Evolutionary conservation across 2,113 vertebrate genomes (phyloP).

Genomic region (Pluvialis apricaria): DNA sequence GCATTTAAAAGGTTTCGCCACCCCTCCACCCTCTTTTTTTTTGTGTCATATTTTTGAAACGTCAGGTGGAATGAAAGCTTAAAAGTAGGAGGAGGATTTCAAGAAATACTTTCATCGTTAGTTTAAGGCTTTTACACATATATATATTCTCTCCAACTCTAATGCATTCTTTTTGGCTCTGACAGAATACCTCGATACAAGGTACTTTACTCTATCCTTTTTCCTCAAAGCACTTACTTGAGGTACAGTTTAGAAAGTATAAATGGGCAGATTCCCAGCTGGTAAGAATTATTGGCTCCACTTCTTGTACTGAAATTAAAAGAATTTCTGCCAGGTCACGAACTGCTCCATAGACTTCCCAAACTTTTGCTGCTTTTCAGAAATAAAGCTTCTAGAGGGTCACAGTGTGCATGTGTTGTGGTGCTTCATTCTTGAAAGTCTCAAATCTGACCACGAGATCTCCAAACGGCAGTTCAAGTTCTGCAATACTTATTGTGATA

Average conservation of each 20-base stretch:
- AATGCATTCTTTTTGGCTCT: conserved; percentile 12
- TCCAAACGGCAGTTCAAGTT: not conserved
- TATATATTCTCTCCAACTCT: not conserved
- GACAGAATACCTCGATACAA: not conserved
- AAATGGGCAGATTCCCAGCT: not conserved
- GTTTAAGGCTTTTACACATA: conserved; percentile 14
- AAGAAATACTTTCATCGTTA: not conserved
- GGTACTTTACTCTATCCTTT: not conserved
- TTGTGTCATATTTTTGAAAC: not conserved
- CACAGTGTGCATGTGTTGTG: not conserved
- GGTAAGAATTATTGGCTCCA: not conserved
- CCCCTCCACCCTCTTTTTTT: not conserved
- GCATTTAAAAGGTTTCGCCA: conserved; percentile 11
- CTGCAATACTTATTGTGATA: not conserved
- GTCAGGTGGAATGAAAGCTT: not conserved
- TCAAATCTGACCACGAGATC: not conserved
- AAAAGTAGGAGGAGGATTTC: not conserved
- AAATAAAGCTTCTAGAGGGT: not conserved
- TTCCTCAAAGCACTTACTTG: not conserved
- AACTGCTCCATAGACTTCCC: not conserved
- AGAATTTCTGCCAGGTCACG: not conserved
- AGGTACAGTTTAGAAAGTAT: not conserved
- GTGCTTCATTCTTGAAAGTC: not conserved
- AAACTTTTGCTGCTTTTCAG: not conserved
- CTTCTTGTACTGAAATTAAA: not conserved